Conservation (phyloP, 2,888 invertebrate species). For the Hipparchia semele region DNA sequence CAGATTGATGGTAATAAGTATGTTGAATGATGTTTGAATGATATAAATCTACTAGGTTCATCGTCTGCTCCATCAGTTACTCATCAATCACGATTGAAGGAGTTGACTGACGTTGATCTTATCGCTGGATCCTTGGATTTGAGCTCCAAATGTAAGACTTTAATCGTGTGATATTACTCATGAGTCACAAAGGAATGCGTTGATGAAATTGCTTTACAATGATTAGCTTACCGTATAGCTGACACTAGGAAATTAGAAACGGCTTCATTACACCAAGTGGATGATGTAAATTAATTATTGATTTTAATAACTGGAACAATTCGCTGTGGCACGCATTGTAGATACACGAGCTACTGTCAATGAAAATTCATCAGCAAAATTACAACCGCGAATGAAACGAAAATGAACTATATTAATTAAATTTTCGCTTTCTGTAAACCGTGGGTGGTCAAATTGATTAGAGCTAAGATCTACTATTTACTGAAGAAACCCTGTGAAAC, state of each 20-base stretch:
- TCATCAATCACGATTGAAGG: too few relatives aligned
- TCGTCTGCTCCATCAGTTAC: too few relatives aligned
- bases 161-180: not conserved
- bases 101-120: too few relatives aligned
- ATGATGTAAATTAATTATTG: not conserved
- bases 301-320: not conserved
- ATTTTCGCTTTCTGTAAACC: too few relatives aligned
- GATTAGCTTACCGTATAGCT: not conserved
- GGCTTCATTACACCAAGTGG: not conserved
- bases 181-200: slow-evolving; percentile 3
- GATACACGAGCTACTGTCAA: not conserved
- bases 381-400: not conserved
- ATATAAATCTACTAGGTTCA: too few relatives aligned
- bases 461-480: too few relatives aligned
- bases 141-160: too few relatives aligned
- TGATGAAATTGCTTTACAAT: not conserved
- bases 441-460: too few relatives aligned
- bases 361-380: not conserved
- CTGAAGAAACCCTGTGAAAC: too few relatives aligned
- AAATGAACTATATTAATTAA: not conserved
- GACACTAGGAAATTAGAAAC: not conserved
- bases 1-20: too few relatives aligned
- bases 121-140: too few relatives aligned
- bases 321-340: not conserved
- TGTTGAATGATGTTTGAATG: too few relatives aligned